A percentile compares a stretch with the other conserved stretches of the same genome.
phyloP scores from a whole-genome alignment of 2,113 vertebrate genomes.

The Pomatorhinus ruficollis region DNA sequence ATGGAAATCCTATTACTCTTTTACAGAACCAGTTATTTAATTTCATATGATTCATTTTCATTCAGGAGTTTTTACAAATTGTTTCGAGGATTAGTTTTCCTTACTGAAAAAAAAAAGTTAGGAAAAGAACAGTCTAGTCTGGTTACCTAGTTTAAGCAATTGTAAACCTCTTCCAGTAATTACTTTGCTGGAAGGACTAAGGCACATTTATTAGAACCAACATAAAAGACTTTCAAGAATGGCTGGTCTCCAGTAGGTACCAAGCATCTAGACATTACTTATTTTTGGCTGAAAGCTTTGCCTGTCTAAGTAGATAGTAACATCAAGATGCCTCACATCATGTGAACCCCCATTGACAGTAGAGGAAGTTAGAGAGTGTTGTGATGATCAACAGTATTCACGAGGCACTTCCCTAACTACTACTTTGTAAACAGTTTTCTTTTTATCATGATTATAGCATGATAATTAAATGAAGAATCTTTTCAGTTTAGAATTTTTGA shows the following conservation, averaged over 20 bases:
- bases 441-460: neutral
- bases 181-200: neutral
- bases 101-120: neutral
- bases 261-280: neutral
- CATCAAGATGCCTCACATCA: neutral
- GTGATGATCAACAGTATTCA: neutral
- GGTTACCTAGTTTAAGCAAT: neutral
- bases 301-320: neutral
- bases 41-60: neutral
- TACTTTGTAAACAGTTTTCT: neutral
- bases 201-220: neutral
- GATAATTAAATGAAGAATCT: neutral
- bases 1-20: neutral
- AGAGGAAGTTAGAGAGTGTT: neutral
- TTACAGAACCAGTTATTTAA: neutral
- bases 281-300: neutral
- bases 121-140: neutral
- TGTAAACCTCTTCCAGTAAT: neutral
- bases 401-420: neutral
- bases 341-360: neutral
- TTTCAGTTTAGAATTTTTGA: neutral
- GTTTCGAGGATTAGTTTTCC: neutral
- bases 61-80: neutral
- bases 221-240: neutral
- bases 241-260: neutral